Evolutionary conservation across 2,888 invertebrate species (phyloP).

Genomic region (Danaus chrysippus): DNA sequence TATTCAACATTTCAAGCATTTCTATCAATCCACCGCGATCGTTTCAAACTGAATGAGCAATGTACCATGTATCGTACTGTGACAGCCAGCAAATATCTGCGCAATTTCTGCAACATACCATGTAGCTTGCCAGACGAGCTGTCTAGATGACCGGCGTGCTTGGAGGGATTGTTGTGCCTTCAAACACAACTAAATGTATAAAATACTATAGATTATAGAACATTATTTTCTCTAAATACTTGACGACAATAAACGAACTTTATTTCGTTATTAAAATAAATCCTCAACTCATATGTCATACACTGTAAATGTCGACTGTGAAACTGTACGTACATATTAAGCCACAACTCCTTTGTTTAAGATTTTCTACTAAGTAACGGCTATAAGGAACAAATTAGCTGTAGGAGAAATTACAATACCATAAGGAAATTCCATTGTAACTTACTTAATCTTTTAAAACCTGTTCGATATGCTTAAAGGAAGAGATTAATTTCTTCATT

Average conservation of each 20-base stretch:
- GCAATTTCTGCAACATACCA: conserved; percentile 15
- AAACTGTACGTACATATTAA: no score
- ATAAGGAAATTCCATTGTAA: neutral
- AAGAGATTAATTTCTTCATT: neutral
- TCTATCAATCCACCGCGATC: neutral
- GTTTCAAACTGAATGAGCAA: conserved; percentile 4
- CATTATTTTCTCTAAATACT: no score
- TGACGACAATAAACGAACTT: no score
- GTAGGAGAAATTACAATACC: neutral
- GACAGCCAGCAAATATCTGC: conserved; percentile 13
- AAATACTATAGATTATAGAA: no score
- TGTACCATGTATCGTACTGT: conserved; percentile 7
- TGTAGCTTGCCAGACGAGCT: conserved; percentile 2
- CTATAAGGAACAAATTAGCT: neutral
- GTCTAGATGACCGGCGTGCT: conserved; percentile 4
- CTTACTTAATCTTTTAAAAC: neutral
- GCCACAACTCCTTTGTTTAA: no score
- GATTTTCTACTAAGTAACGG: neutral
- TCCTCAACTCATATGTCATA: no score
- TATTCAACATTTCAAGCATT: neutral
- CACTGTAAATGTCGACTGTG: no score
- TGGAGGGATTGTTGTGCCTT: no score
- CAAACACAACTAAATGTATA: no score
- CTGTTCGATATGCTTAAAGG: neutral
- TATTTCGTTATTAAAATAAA: no score